These are phyloP conservation scores for Bombus superbus DNA, from an alignment of 1,140 invertebrate genomes.

Conservation along the genomic window DNA sequence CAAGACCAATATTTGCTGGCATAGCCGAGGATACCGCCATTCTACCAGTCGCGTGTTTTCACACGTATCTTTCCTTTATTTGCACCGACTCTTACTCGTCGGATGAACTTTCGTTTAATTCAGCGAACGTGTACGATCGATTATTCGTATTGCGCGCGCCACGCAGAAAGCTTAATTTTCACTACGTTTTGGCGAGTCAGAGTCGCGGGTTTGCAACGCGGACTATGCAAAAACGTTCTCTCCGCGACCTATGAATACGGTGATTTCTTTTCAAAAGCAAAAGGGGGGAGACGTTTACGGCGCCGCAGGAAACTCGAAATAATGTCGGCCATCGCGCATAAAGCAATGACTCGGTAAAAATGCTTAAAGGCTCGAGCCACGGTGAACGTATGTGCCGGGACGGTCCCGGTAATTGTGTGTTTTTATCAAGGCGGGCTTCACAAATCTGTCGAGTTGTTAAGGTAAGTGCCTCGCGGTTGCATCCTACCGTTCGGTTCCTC, in stretches of 20 bases:
- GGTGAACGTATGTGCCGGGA: conserved; percentile 15
- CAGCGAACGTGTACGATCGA: background rate
- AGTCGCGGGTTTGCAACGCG: background rate
- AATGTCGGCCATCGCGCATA: conserved; percentile 56
- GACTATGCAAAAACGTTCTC: conserved; percentile 6
- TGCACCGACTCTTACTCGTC: no score
- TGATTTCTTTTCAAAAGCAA: conserved; percentile 23
- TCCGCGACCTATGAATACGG: conserved; percentile 18
- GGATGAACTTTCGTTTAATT: no score
- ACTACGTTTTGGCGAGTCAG: background rate
- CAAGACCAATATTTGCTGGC: no score
- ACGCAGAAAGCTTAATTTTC: background rate
- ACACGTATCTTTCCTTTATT: no score
- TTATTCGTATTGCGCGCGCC: background rate
- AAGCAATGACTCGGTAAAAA: conserved; percentile 58
- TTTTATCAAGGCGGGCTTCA: conserved; percentile 62
- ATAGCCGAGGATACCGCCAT: no score
- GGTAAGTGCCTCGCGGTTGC: conserved; percentile 47
- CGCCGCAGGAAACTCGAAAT: conserved; percentile 63
- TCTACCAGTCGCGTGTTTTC: no score
- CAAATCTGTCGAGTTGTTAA: conserved; percentile 66
- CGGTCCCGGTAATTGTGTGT: conserved; percentile 57
- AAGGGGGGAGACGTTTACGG: conserved; percentile 26
- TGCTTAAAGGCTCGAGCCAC: conserved; percentile 39
- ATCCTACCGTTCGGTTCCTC: conserved; percentile 36